phyloP scores from a whole-genome alignment of 2,797 vertebrate species.

The Rhabdomys pumilio region DNA sequence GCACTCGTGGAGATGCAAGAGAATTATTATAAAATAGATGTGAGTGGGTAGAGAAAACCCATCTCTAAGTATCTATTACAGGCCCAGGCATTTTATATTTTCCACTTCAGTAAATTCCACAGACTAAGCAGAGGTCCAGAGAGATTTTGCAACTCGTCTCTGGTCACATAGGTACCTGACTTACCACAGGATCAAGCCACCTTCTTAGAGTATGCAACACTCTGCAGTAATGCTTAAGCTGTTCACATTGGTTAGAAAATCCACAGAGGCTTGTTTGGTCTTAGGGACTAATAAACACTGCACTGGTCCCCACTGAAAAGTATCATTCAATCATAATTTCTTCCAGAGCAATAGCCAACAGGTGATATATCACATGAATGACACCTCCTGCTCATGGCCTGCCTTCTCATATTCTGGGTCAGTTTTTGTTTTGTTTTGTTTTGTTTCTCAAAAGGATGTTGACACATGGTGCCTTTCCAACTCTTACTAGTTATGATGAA shows the following conservation, averaged over 20 bases:
- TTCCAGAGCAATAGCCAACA: constrained; percentile 5
- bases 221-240: neutral
- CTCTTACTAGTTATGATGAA: neutral
- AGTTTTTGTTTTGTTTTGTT: neutral
- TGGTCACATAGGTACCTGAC: neutral
- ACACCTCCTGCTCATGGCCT: neutral
- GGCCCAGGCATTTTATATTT: neutral
- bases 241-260: neutral
- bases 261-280: neutral
- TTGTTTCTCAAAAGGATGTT: constrained; percentile 8
- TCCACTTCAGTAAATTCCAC: neutral
- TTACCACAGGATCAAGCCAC: neutral
- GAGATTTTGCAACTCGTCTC: neutral
- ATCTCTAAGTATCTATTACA: neutral
- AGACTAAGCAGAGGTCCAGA: neutral
- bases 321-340: neutral
- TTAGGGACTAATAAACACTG: neutral
- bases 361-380: neutral
- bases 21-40: neutral
- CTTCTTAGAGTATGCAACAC: neutral
- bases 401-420: neutral
- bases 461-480: neutral
- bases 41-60: fast-evolving
- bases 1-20: neutral
- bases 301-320: neutral